phyloP scores from a whole-genome alignment of 2,797 vertebrate genomes.

The Pangasius larnaudii region DNA sequence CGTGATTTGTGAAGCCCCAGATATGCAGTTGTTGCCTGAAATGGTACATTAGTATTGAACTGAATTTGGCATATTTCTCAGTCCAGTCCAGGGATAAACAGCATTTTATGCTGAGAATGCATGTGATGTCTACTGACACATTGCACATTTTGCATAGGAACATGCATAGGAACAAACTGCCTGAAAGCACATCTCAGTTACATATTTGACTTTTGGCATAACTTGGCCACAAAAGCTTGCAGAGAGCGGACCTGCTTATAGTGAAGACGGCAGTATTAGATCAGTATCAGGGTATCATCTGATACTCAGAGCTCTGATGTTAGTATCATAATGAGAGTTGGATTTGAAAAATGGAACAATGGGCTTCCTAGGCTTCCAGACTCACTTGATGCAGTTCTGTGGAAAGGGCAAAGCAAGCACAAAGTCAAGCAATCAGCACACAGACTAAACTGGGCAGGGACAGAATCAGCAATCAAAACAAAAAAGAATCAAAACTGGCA shows the following conservation, averaged over 20 bases:
- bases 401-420: neutral
- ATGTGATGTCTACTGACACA: neutral
- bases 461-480: neutral
- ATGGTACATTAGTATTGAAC: neutral
- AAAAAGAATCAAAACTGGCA: neutral
- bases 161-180: neutral
- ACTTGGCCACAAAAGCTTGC: neutral
- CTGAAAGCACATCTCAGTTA: neutral
- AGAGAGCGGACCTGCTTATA: no score
- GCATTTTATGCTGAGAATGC: no score
- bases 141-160: neutral
- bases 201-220: neutral
- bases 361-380: neutral
- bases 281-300: neutral
- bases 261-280: neutral
- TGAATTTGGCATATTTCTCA: neutral
- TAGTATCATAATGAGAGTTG: neutral
- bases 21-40: neutral
- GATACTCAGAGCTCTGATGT: neutral
- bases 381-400: neutral
- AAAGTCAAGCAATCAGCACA: slow-evolving; percentile 3
- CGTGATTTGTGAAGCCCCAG: slow-evolving; percentile 5
- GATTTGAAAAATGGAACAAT: neutral
- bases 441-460: neutral
- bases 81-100: neutral